phyloP scores from a whole-genome alignment of 1,140 invertebrate species.

The Gonioctena quinquepunctata region DNA sequence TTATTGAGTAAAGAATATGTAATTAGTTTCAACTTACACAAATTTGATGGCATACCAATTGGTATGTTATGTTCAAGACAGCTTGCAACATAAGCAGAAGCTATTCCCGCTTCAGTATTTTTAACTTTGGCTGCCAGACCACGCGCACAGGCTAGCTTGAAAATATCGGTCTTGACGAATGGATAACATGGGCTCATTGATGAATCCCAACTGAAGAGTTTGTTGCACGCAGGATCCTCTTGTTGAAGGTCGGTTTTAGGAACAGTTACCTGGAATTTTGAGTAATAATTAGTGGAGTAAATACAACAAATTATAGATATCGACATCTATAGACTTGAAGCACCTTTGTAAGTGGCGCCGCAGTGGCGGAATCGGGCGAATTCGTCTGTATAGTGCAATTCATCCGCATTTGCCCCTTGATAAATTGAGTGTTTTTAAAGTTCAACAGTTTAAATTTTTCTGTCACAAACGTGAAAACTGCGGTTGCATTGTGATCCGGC shows the following conservation, averaged over 20 bases:
- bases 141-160: conserved; percentile 69
- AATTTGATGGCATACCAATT: conserved; percentile 62
- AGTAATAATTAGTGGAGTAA: too few relatives aligned
- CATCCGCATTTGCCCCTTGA: too few relatives aligned
- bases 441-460: too few relatives aligned
- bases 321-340: too few relatives aligned
- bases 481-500: too few relatives aligned
- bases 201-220: conserved; percentile 67
- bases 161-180: conserved; percentile 51
- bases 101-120: conserved; percentile 60
- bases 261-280: not conserved
- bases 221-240: conserved; percentile 59
- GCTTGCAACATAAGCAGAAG: conserved; percentile 62
- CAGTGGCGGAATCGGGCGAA: too few relatives aligned
- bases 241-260: conserved; percentile 10
- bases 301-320: too few relatives aligned
- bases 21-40: conserved; percentile 58
- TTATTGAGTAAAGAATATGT: not conserved
- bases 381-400: too few relatives aligned
- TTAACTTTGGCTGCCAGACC: conserved; percentile 58
- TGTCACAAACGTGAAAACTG: too few relatives aligned
- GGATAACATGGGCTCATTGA: conserved; percentile 58
- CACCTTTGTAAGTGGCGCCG: too few relatives aligned
- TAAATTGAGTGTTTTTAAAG: too few relatives aligned
- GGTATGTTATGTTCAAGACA: conserved; percentile 60